phyloP scores from a whole-genome alignment of 2,113 vertebrate genomes.

The Mus spicilegus region DNA sequence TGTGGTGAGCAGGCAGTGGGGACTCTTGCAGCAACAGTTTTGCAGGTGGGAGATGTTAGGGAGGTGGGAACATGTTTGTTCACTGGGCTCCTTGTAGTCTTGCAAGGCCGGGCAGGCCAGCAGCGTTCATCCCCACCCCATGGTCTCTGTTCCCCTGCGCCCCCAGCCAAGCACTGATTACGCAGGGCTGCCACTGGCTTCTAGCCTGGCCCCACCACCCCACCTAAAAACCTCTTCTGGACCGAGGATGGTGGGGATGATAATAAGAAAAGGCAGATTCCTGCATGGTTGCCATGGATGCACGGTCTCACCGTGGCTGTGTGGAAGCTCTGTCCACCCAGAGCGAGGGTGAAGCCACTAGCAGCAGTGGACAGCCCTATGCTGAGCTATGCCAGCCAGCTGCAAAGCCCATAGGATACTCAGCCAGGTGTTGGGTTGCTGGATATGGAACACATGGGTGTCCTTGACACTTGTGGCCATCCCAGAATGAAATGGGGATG shows the following conservation, averaged over 20 bases:
- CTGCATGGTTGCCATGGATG: accelerated
- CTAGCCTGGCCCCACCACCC: background rate
- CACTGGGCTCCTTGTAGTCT: background rate
- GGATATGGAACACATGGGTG: background rate
- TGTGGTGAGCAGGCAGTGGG: background rate
- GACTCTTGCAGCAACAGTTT: background rate
- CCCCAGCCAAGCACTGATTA: background rate
- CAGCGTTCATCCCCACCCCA: too few species aligned
- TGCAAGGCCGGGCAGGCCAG: background rate
- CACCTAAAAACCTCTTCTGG: background rate
- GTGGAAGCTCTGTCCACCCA: too few species aligned
- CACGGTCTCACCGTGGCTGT: background rate
- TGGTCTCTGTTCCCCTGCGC: background rate
- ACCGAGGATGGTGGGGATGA: background rate
- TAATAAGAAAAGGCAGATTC: background rate
- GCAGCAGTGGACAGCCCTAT: background rate
- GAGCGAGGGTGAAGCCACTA: background rate
- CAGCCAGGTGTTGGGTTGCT: background rate
- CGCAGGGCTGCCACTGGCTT: background rate
- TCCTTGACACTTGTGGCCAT: background rate
- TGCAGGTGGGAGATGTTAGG: background rate
- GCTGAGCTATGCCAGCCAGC: background rate
- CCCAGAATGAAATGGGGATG: background rate
- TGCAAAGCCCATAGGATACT: background rate
- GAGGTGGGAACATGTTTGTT: background rate